Conservation (phyloP, 2,113 vertebrate genomes). For the Pampusana beccarii region DNA sequence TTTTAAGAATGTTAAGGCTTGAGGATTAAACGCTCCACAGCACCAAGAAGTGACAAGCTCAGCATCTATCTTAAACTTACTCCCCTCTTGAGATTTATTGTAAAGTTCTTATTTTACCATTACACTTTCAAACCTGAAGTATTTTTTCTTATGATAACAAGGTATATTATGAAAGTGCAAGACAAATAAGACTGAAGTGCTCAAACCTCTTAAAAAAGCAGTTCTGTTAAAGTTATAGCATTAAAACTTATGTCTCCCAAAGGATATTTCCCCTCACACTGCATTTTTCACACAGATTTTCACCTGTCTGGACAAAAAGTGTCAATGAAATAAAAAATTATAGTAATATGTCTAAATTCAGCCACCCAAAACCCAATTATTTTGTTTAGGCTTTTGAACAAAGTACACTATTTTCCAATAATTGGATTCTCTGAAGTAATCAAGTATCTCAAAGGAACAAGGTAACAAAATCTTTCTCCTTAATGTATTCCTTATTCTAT, state of each 20-base stretch:
- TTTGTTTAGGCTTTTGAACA: background rate
- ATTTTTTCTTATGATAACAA: background rate
- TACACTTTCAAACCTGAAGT: background rate
- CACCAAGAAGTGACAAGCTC: background rate
- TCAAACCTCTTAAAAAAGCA: background rate
- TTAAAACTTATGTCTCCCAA: background rate
- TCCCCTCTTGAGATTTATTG: background rate
- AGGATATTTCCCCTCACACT: background rate
- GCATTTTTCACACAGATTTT: background rate
- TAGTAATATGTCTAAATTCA: background rate
- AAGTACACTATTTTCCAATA: slow-evolving; percentile 2
- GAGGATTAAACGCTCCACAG: slow-evolving; percentile 15
- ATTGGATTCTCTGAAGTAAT: slow-evolving; percentile 8
- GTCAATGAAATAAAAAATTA: background rate
- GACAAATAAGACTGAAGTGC: background rate
- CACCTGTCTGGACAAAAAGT: background rate
- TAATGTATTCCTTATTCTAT: background rate
- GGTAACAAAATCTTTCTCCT: background rate
- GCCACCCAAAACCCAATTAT: background rate
- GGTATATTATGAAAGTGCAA: background rate
- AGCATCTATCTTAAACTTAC: background rate
- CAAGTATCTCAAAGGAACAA: background rate
- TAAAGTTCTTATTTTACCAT: background rate
- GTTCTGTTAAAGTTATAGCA: background rate
- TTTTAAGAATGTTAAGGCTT: slow-evolving; percentile 30